Evolutionary conservation across 2,888 invertebrate species (phyloP), one percentile per base, ranked within the genome.

Genomic region (Alitta virens): DNA sequence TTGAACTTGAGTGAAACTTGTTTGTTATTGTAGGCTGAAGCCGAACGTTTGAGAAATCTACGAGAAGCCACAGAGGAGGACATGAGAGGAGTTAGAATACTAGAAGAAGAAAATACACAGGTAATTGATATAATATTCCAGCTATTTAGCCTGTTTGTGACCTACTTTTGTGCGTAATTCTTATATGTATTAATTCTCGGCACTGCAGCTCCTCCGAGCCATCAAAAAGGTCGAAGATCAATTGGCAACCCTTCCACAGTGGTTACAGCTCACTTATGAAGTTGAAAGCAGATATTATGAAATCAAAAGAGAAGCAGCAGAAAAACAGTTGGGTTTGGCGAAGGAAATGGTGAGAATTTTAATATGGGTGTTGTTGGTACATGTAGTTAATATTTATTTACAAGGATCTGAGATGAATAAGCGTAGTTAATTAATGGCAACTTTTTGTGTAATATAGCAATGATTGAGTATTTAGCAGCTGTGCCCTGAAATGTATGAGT

Each of bases 251-350:
- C 85, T 98, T 5, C 97, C 97, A 78, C 91, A 92, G 69, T 96
- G 97, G 94, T 84, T 99, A 18, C 95, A 98, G 79, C 85, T 94
- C 56, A 98, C 97, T 0, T 94, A 97, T 82, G 98, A 99, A 85
- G 86, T 94, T 63, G 99, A 99, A 83, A 91, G 92, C 83, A 88
- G 90, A 71, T 85, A 90, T 21, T 95, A 94, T 79, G 86, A 91
- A 64, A 88, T 90, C 72, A 95, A 96, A 83, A 91, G 91, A 80
- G 86, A 88, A 68, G 84, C 86, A 49, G 94, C 94, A 0, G 92
- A 94, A 72, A 85, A 88, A 75, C 94, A 94, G 78, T 84, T 95
- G 67, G 89, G 90, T 76, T 89, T 89, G 75, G 94, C 94, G 9
- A 88, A 92, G 75, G 94, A 94, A 80, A 92, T 91, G 74, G 93